These are phyloP conservation scores for human DNA, from an alignment of 2,113 vertebrate species.

Conservation along the genomic window GRCh38 chr6:50442501-50443000, in stretches of 20 bases:
- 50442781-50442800: background rate
- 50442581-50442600: rapidly evolving
- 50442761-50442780: background rate
- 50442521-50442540: background rate
- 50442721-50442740: background rate
- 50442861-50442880: background rate
- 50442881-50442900: background rate
- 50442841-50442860: background rate
- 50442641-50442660: background rate
- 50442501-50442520: background rate
- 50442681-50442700: background rate
- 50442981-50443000: background rate
- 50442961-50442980: background rate
- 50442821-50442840: background rate
- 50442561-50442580: background rate
- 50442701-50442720: background rate
- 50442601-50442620: background rate
- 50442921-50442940: background rate
- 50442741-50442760: background rate
- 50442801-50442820: background rate
- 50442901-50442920: background rate
- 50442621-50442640: background rate
- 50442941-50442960: background rate
- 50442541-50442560: background rate
- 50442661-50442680: background rate